Conservation (phyloP, 35 echinoderm and acorn worm species). For the Heliocidaris erythrogramma region DNA sequence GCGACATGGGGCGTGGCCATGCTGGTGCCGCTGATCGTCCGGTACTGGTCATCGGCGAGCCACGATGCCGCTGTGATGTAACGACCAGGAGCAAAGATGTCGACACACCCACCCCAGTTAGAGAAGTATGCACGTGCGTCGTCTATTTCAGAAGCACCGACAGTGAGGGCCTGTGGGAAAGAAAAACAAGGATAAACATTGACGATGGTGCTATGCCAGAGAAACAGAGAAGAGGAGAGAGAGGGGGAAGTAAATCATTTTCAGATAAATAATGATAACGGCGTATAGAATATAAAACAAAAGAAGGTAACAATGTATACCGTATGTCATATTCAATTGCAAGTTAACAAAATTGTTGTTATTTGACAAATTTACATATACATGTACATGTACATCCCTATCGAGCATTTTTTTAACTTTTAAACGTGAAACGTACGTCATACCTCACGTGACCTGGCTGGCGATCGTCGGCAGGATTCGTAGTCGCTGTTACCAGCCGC, state of each 20-base stretch:
- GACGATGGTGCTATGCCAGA: too few relatives aligned
- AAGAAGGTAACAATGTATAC: too few relatives aligned
- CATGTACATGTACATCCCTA: too few relatives aligned
- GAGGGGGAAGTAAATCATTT: too few relatives aligned
- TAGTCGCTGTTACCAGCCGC: slow-evolving; percentile 77
- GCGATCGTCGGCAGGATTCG: slow-evolving; percentile 77
- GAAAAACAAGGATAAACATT: not conserved
- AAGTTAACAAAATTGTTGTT: too few relatives aligned
- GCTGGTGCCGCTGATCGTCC: slow-evolving; percentile 72
- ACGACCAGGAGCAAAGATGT: slow-evolving; percentile 87
- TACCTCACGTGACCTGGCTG: slow-evolving; percentile 80
- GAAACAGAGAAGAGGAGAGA: not conserved
- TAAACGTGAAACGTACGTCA: not conserved
- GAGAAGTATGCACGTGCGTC: slow-evolving; percentile 83
- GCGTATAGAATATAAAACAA: too few relatives aligned
- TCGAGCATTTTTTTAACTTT: not conserved
- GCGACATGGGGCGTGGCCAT: slow-evolving; percentile 92
- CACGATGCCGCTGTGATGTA: slow-evolving; percentile 74
- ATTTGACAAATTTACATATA: too few relatives aligned
- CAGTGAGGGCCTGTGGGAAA: slow-evolving; percentile 65
- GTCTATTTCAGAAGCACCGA: slow-evolving; percentile 71
- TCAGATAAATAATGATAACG: too few relatives aligned
- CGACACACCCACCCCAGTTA: slow-evolving; percentile 90
- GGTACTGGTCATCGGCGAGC: slow-evolving; percentile 69
- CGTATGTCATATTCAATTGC: too few relatives aligned